Evolutionary conservation across 35 echinoderm and acorn worm species (phyloP).

Genomic region (Lytechinus pictus): DNA sequence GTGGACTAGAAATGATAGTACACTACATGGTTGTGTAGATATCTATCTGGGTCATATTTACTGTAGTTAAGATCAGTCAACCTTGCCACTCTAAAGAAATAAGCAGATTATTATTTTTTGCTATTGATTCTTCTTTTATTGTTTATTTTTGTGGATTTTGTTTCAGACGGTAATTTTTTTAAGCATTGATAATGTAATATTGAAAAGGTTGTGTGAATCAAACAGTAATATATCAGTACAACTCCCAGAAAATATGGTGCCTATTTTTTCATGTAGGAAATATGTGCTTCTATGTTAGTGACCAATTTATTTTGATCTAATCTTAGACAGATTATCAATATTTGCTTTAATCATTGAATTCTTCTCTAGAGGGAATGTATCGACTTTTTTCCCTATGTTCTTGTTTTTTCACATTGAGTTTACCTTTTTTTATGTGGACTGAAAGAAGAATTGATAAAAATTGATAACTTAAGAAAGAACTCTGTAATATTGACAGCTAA

Average conservation of each 20-base stretch:
- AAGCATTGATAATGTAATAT: background rate
- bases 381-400: no score
- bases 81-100: background rate
- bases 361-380: no score
- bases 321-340: background rate
- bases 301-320: background rate
- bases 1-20: background rate
- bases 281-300: background rate
- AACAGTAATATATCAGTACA: background rate
- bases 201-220: background rate
- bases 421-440: background rate
- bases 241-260: background rate
- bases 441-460: background rate
- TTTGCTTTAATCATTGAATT: background rate
- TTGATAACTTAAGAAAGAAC: background rate
- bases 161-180: background rate
- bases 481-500: background rate
- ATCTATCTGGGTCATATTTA: background rate
- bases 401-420: no score
- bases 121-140: background rate
- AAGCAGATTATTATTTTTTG: background rate
- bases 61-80: background rate
- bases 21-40: background rate
- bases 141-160: background rate
- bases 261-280: background rate